phyloP scores from a whole-genome alignment of 2,113 vertebrate species.

The Chamaetylas fuelleborni region DNA sequence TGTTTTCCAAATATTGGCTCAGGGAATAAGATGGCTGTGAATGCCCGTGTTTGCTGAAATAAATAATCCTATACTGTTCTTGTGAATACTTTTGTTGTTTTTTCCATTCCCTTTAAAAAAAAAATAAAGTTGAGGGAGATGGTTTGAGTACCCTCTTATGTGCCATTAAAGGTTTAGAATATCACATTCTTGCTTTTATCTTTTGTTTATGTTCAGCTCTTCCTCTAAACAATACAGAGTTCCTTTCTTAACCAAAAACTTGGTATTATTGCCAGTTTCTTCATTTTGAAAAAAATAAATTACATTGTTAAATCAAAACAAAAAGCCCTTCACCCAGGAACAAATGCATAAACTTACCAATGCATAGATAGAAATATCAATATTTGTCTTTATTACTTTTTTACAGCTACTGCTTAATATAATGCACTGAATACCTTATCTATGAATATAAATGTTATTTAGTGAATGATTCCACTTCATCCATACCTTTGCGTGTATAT shows the following conservation, averaged over 20 bases:
- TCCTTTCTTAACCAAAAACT: background rate
- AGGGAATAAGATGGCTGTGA: constrained; percentile 51
- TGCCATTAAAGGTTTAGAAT: constrained; percentile 14
- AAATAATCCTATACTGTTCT: constrained; percentile 50
- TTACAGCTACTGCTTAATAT: background rate
- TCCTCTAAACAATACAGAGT: background rate
- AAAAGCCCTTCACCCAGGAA: background rate
- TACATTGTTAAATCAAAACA: background rate
- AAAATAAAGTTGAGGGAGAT: constrained; percentile 21
- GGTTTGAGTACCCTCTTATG: constrained; percentile 5
- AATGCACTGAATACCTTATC: background rate
- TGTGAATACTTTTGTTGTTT: background rate
- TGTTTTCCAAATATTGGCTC: constrained; percentile 68
- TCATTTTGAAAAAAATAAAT: background rate
- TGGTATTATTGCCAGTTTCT: background rate
- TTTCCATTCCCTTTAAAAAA: background rate
- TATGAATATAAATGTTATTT: background rate
- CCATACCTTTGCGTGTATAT: background rate
- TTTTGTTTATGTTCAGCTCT: constrained; percentile 12
- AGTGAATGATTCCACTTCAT: background rate
- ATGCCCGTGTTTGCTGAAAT: constrained; percentile 40
- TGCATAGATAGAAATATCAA: background rate
- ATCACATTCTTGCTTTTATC: background rate
- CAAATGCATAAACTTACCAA: background rate
- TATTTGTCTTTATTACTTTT: background rate